A percentile compares a stretch with the other conserved stretches of the same genome.
phyloP scores from a whole-genome alignment of 2,797 vertebrate species.

The Hydrolagus colliei region DNA sequence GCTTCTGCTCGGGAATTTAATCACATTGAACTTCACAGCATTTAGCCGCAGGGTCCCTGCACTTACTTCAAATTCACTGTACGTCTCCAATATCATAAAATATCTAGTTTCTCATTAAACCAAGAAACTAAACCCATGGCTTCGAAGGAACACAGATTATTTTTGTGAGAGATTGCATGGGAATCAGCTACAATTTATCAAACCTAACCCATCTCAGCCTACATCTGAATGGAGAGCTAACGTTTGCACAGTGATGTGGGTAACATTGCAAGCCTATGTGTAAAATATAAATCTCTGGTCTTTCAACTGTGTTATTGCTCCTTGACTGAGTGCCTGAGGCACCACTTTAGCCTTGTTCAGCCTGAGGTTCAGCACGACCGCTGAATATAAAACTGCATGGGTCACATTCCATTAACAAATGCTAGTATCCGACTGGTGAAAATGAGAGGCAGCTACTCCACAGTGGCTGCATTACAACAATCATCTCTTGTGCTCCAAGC shows the following conservation, averaged over 20 bases:
- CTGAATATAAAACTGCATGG: neutral
- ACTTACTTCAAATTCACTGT: neutral
- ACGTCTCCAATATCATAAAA: neutral
- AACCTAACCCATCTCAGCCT: too few species aligned
- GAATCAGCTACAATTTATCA: too few species aligned
- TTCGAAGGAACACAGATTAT: neutral
- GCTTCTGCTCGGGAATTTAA: too few species aligned
- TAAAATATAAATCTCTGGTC: neutral
- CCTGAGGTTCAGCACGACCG: neutral
- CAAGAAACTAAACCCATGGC: neutral
- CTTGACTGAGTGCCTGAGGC: neutral
- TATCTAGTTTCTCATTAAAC: too few species aligned
- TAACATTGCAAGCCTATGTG: neutral
- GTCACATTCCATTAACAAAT: neutral
- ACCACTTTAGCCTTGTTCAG: neutral
- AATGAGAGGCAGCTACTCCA: neutral
- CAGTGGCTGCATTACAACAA: neutral
- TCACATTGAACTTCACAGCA: conserved; percentile 1
- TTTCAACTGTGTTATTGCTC: neutral
- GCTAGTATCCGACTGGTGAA: neutral
- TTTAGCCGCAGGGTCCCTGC: neutral
- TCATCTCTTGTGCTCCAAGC: neutral
- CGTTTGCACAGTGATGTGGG: neutral
- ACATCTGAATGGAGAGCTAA: neutral
- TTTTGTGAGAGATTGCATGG: neutral